Percentiles rank a stretch among this genome's conserved stretches.
These are phyloP conservation scores for Sclerurus mexicanus DNA, from an alignment of 2,113 vertebrate species.

Conservation along the genomic window DNA sequence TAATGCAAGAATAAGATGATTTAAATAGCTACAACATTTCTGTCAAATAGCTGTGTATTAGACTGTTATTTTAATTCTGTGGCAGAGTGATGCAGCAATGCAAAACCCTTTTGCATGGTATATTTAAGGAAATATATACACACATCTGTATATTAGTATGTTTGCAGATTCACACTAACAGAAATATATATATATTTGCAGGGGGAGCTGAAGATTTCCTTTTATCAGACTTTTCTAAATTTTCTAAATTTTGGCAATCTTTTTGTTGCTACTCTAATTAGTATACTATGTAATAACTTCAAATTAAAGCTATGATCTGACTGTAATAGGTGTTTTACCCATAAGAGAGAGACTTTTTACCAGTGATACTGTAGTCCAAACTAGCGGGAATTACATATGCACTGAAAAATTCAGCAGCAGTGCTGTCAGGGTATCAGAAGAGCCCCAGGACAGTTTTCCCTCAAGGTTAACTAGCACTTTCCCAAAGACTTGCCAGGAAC, in stretches of 20 bases:
- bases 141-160: background rate
- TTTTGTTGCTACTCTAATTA: background rate
- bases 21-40: background rate
- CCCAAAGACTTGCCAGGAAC: background rate
- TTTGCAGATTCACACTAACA: background rate
- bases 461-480: background rate
- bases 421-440: background rate
- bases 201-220: background rate
- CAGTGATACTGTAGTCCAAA: background rate
- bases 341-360: background rate
- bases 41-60: background rate
- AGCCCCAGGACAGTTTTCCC: background rate
- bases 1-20: background rate
- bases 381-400: fast-evolving
- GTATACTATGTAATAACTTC: background rate
- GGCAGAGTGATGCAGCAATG: background rate
- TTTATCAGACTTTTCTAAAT: background rate
- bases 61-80: background rate
- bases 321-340: background rate
- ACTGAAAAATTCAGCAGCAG: background rate
- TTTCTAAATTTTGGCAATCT: background rate
- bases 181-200: background rate
- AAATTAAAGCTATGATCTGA: background rate
- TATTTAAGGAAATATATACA: background rate
- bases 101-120: background rate